phyloP scores from a whole-genome alignment of 1,140 invertebrate genomes.

The Chionoecetes opilio region DNA sequence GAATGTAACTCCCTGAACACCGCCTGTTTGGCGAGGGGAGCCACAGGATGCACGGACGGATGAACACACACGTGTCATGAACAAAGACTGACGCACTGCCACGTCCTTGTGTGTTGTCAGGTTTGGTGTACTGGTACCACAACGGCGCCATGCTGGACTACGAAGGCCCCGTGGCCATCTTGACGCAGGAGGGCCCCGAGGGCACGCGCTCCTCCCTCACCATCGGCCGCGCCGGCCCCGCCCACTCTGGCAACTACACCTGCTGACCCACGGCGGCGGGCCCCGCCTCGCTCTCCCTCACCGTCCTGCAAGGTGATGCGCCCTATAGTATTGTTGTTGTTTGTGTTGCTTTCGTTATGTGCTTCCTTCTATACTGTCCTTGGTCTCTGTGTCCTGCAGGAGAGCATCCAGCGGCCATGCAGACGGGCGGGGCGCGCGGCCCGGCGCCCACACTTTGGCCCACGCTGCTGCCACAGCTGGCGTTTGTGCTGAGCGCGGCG shows the following conservation, averaged over 20 bases:
- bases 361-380: neutral
- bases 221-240: slow-evolving; percentile 35
- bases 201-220: slow-evolving; percentile 44
- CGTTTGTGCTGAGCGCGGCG: neutral
- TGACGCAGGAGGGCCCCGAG: slow-evolving; percentile 2
- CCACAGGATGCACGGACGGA: no score
- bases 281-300: slow-evolving; percentile 57
- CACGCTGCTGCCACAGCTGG: neutral
- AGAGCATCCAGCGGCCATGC: slow-evolving; percentile 73
- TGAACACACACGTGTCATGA: neutral
- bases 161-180: slow-evolving; percentile 55
- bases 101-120: slow-evolving; percentile 19
- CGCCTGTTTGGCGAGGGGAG: no score
- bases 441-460: slow-evolving; percentile 5
- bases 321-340: no score
- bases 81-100: no score
- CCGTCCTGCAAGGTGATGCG: slow-evolving; percentile 52
- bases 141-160: slow-evolving; percentile 63
- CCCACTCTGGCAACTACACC: slow-evolving; percentile 69
- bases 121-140: slow-evolving; percentile 68
- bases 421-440: slow-evolving; percentile 49
- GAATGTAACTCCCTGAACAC: no score
- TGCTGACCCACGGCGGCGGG: slow-evolving; percentile 68
- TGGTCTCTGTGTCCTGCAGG: slow-evolving; percentile 29
- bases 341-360: neutral